Evolutionary conservation across 2,888 invertebrate species (phyloP), one percentile per base, ranked within the genome.

Genomic region (Synanthedon myopaeformis): DNA sequence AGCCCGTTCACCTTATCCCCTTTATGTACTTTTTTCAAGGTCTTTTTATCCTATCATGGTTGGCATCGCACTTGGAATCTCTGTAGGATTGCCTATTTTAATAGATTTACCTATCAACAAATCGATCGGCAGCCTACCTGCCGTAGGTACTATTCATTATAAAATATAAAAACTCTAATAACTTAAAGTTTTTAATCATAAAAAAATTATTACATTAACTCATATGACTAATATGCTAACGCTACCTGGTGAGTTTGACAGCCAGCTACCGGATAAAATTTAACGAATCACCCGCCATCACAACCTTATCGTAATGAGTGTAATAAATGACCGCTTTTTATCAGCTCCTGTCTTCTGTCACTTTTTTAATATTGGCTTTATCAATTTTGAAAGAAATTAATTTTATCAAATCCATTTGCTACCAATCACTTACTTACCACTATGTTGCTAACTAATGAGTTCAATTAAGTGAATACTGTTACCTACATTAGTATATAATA

Each of bases 221-320:
- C 10, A 35, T 35, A 10, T 10, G 35, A 35, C 10, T 35, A 10
- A 35, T 35, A 35, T 35, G 35, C 35, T 35, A 35, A 35, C 35
- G 35, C 35, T 35, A 35, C 35, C 35, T 35, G 8, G 35, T 35
- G 35, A 10, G 35, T 35, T 57, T 59, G 54, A 53, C 60, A 60
- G 58, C 59, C 64, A 35, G 71, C 72, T 72, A 70, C 72, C 61
- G 71, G 67, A 65, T 69, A 68, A 66, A 67, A 62, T 61, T 62
- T 66, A 69, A 67, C 65, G 64, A 64, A 70, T 67, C 64, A 60
- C 59, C 61, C 61, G 58, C 59, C 61, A 59, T 56, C 55, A 56
- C 52, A 57, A 59, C 58, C 57, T 60, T 63, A 62, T 61, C 62
- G 62, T 67, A 71, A 72, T 67, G 66, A 72, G 69, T 61, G 64